Evolutionary conservation across 2,797 vertebrate species (phyloP).

Genomic region (Euphonia xanthogaster): DNA sequence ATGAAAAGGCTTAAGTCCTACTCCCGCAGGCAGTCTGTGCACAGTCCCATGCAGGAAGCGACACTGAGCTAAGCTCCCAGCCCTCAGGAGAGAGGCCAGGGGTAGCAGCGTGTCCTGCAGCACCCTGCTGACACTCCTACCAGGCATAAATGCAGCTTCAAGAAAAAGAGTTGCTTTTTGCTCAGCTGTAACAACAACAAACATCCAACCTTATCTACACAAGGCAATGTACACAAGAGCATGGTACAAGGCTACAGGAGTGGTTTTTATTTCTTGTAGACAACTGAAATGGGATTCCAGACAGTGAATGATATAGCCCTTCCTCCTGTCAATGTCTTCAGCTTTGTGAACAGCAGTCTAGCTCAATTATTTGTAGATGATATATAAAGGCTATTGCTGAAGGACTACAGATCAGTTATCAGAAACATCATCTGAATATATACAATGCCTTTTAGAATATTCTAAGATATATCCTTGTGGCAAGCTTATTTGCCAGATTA

Average conservation of each 20-base stretch:
- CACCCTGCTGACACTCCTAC: not conserved
- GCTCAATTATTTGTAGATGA: not conserved
- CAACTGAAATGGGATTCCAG: not conserved
- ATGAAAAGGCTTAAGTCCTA: not conserved
- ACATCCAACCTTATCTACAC: not conserved
- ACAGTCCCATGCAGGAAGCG: rapidly evolving
- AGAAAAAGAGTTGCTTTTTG: not conserved
- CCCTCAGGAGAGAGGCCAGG: not conserved
- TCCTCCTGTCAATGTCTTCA: not conserved
- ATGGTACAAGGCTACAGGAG: not conserved
- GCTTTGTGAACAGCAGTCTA: not conserved
- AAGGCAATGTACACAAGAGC: not conserved
- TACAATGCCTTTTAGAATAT: not conserved
- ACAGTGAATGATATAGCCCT: not conserved
- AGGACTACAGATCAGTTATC: not conserved
- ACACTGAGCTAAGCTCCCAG: rapidly evolving
- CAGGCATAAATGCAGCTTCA: not conserved
- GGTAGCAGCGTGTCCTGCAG: not conserved
- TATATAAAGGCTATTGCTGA: not conserved
- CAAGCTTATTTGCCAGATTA: not conserved
- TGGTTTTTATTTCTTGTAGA: not conserved
- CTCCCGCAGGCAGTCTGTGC: too few relatives aligned
- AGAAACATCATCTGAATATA: not conserved
- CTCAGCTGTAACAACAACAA: not conserved
- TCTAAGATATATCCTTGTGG: not conserved